A percentile compares a stretch with the other conserved stretches of the same genome.
Evolutionary conservation across 2,113 vertebrate genomes (phyloP).

Genomic region (Lophochroa leadbeateri): DNA sequence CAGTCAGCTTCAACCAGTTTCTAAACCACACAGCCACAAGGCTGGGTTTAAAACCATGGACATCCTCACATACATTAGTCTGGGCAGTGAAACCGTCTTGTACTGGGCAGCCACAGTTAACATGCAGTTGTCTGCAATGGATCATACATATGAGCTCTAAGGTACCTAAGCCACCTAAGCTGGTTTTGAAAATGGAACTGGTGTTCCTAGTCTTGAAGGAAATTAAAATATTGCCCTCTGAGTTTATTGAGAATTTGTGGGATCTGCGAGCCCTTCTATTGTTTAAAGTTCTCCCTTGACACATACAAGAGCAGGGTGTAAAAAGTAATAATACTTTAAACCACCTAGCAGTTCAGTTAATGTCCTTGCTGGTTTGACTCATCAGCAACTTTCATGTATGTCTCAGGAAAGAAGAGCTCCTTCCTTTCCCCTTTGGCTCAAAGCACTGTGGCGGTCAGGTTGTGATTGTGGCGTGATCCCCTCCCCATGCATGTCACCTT

Average conservation of each 20-base stretch:
- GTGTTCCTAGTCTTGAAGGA: not conserved
- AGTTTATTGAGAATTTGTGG: not conserved
- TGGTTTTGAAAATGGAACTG: not conserved
- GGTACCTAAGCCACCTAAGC: not conserved
- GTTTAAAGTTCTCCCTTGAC: not conserved
- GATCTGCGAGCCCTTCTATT: not conserved
- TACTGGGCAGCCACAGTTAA: not conserved
- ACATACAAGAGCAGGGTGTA: not conserved
- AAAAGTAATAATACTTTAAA: not conserved
- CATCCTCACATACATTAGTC: accelerated
- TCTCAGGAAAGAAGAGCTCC: not conserved
- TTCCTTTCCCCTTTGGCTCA: not conserved
- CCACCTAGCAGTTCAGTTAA: not conserved
- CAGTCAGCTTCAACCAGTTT: not conserved
- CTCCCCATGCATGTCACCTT: not conserved
- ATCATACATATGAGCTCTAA: not conserved
- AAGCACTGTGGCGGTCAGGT: not conserved
- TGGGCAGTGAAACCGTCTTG: not conserved
- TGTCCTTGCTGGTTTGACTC: not conserved
- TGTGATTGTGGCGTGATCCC: accelerated
- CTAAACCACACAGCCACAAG: not conserved
- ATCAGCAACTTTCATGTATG: not conserved
- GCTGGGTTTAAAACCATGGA: not conserved
- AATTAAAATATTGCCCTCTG: not conserved
- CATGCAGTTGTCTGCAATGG: not conserved